Evolutionary conservation across 2,797 vertebrate genomes (phyloP).

Genomic region (Alexandromys oeconomus): DNA sequence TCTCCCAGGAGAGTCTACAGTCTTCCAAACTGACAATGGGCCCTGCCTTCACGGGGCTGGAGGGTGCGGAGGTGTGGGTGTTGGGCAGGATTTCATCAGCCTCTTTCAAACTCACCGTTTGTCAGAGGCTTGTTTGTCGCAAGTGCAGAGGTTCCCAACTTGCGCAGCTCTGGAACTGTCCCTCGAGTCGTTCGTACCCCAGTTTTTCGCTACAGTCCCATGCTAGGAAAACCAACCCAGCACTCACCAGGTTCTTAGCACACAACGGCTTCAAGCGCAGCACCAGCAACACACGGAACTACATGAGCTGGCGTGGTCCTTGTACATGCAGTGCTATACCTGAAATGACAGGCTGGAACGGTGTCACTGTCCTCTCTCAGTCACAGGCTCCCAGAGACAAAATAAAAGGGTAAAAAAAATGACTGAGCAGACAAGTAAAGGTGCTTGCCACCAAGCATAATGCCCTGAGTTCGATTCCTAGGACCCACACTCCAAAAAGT

Average conservation of each 20-base stretch:
- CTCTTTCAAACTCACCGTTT: neutral
- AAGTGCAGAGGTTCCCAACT: neutral
- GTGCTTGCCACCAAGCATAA: neutral
- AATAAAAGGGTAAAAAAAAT: neutral
- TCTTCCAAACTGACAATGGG: neutral
- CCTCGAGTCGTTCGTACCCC: neutral
- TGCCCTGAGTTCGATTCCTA: neutral
- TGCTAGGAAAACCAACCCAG: neutral
- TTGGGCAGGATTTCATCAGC: neutral
- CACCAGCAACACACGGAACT: neutral
- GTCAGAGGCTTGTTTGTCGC: neutral
- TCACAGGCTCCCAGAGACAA: neutral
- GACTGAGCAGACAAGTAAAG: neutral
- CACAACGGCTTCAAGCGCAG: rapidly evolving
- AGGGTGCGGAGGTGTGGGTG: rapidly evolving
- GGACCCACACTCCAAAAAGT: neutral
- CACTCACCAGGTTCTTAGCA: rapidly evolving
- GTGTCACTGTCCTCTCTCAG: neutral
- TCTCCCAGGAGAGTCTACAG: neutral
- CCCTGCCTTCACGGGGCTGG: neutral
- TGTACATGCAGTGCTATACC: rapidly evolving
- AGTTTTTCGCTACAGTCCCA: neutral
- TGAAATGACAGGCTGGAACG: neutral
- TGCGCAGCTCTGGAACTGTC: neutral
- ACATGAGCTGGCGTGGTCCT: rapidly evolving